Conservation (phyloP, 1,140 invertebrate species). For the Ptiloglossa arizonensis region DNA sequence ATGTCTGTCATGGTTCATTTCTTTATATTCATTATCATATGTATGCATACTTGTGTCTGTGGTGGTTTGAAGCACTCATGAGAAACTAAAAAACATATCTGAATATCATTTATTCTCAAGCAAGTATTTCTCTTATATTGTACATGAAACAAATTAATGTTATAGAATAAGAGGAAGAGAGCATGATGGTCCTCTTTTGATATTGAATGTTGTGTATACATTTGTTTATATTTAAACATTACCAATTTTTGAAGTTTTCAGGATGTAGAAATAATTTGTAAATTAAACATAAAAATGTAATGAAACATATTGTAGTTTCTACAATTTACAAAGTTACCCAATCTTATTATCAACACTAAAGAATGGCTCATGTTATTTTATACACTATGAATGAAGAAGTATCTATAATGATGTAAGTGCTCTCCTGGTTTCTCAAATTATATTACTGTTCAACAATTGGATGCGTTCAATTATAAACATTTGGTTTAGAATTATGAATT, state of each 20-base stretch:
- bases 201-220: constrained; percentile 39
- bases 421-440: constrained; percentile 53
- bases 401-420: constrained; percentile 44
- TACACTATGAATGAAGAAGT: constrained; percentile 38
- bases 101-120: constrained; percentile 10
- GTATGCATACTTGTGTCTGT: constrained; percentile 55
- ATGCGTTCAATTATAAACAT: constrained; percentile 59
- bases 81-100: constrained; percentile 29
- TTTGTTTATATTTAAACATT: constrained; percentile 36
- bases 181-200: constrained; percentile 60
- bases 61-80: constrained; percentile 46
- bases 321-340: constrained; percentile 42
- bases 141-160: constrained; percentile 39
- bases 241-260: constrained; percentile 12
- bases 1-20: constrained; percentile 74
- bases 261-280: constrained; percentile 28
- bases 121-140: constrained; percentile 15
- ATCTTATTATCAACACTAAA: constrained; percentile 61
- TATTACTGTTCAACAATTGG: constrained; percentile 69
- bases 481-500: constrained; percentile 31
- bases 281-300: constrained; percentile 56
- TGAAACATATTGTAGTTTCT: constrained; percentile 50
- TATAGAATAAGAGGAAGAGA: constrained; percentile 53
- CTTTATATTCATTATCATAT: constrained; percentile 58
- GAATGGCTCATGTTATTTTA: constrained; percentile 47